These are phyloP conservation scores for Ethmia dodecea DNA, from an alignment of 2,888 invertebrate species.

Conservation along the genomic window DNA sequence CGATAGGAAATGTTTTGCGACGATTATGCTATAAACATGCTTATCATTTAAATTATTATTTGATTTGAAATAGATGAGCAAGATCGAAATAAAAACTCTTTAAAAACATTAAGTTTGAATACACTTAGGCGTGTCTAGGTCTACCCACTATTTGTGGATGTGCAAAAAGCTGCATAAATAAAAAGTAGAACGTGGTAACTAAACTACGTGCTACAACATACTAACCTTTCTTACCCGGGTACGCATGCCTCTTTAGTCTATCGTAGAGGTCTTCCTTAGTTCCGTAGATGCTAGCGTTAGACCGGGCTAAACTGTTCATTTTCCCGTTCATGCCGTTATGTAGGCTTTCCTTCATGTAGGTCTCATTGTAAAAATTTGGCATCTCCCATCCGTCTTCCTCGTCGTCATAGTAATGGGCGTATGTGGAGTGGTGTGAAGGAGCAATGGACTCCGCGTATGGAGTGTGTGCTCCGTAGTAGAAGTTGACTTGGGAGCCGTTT, in stretches of 20 bases:
- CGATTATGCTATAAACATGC: no score
- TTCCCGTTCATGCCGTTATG: conserved; percentile 91
- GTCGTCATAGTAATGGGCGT: conserved; percentile 96
- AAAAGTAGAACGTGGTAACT: conserved; percentile 37
- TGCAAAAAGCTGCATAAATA: conserved; percentile 6
- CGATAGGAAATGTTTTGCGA: no score
- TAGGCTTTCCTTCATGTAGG: conserved; percentile 95
- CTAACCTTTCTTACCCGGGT: conserved; percentile 95
- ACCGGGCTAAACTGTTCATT: conserved; percentile 95
- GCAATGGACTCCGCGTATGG: conserved; percentile 97
- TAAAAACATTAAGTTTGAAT: no score
- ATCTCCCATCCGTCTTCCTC: conserved; percentile 98
- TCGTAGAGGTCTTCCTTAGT: conserved; percentile 97
- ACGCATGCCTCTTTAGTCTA: conserved; percentile 95
- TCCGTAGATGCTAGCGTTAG: conserved; percentile 95
- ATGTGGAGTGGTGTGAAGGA: conserved; percentile 96
- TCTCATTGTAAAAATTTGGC: conserved; percentile 98
- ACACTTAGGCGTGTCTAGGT: no score
- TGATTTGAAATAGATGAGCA: no score
- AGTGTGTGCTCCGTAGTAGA: conserved; percentile 96
- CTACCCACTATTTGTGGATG: neutral
- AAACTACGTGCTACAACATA: conserved; percentile 61
- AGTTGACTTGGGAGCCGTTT: conserved; percentile 95
- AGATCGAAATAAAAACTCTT: no score
- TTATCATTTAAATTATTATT: no score